These are phyloP conservation scores for Lasaia peninsularis DNA, from an alignment of 1,140 invertebrate species.

Conservation along the genomic window DNA sequence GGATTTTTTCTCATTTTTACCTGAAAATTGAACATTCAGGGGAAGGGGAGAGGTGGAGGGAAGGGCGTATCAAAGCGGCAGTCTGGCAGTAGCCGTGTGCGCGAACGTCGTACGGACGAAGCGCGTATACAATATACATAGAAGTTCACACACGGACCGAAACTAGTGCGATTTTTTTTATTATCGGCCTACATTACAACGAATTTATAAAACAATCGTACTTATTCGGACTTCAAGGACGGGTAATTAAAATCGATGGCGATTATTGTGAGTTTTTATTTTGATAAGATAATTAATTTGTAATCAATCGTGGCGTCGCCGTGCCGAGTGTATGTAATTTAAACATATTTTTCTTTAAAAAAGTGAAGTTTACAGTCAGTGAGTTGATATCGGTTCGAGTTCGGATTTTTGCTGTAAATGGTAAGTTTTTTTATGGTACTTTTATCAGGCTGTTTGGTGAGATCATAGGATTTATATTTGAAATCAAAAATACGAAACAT, in stretches of 20 bases:
- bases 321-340: constrained; percentile 45
- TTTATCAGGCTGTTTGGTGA: background rate
- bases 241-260: constrained; percentile 41
- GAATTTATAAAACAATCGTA: constrained; percentile 33
- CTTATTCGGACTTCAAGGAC: constrained; percentile 36
- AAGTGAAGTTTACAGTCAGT: constrained; percentile 42
- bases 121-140: constrained; percentile 27
- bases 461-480: background rate
- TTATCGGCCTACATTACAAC: constrained; percentile 47
- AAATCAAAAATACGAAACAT: background rate
- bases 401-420: constrained; percentile 11
- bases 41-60: constrained; percentile 47
- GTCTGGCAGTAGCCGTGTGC: constrained; percentile 46
- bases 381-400: constrained; percentile 17
- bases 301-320: constrained; percentile 42
- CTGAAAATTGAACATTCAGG: constrained; percentile 49
- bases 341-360: constrained; percentile 32
- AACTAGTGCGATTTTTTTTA: constrained; percentile 30
- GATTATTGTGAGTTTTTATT: constrained; percentile 44
- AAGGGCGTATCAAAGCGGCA: constrained; percentile 43
- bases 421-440: background rate
- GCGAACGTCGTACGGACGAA: constrained; percentile 31
- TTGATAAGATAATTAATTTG: constrained; percentile 55
- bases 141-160: constrained; percentile 30
- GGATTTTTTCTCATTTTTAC: constrained; percentile 50